phyloP scores from a whole-genome alignment of 2,888 invertebrate species.

The Athrips mouffetella region DNA sequence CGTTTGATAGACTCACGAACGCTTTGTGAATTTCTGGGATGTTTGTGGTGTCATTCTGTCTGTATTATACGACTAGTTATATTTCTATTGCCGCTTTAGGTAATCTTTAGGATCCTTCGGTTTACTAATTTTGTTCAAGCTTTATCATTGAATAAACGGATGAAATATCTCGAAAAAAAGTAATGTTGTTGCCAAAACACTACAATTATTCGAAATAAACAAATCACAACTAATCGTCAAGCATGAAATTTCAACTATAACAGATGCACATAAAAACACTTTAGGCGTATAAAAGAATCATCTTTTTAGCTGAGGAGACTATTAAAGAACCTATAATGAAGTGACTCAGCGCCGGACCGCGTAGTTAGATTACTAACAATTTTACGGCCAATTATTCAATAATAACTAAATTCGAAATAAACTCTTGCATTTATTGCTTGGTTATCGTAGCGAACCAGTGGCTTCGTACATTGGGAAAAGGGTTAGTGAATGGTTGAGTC shows the following conservation, averaged over 20 bases:
- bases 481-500: neutral
- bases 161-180: too few relatives aligned
- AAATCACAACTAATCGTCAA: too few relatives aligned
- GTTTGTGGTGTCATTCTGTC: neutral
- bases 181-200: too few relatives aligned
- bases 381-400: slow-evolving; percentile 11
- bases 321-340: slow-evolving; percentile 3
- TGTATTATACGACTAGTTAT: neutral
- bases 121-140: too few relatives aligned
- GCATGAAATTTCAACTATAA: too few relatives aligned
- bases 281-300: neutral
- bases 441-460: slow-evolving; percentile 27
- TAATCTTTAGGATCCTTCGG: too few relatives aligned
- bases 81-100: too few relatives aligned
- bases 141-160: too few relatives aligned
- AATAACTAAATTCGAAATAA: slow-evolving; percentile 31
- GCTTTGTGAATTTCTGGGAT: neutral
- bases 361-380: slow-evolving; percentile 6
- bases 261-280: neutral
- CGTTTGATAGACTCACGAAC: neutral
- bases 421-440: slow-evolving; percentile 43
- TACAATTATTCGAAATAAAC: too few relatives aligned
- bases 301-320: neutral
- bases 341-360: slow-evolving; percentile 4
- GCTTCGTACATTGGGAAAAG: neutral